Evolutionary conservation across 2,797 vertebrate species (phyloP).

Genomic region (Pangasius macronema): DNA sequence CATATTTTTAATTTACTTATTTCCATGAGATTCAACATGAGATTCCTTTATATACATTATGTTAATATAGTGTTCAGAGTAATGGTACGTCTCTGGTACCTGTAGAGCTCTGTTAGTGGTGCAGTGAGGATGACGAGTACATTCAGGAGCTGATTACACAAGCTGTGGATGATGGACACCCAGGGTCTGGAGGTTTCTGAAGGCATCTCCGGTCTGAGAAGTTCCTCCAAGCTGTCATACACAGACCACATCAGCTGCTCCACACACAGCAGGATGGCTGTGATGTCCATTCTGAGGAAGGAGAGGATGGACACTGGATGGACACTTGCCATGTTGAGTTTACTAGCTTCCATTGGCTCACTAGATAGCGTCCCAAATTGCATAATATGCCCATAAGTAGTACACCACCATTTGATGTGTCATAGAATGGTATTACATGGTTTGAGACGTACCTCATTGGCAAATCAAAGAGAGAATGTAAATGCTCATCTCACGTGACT

Average conservation of each 20-base stretch:
- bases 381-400: not conserved
- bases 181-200: constrained; percentile 67
- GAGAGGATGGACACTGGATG: not conserved
- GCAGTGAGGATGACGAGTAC: constrained; percentile 82
- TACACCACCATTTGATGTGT: not conserved
- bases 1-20: not conserved
- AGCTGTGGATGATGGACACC: constrained; percentile 82
- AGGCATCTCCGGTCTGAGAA: constrained; percentile 68
- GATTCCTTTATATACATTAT: not conserved
- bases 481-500: not conserved
- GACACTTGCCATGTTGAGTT: not conserved
- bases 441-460: not conserved
- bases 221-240: constrained; percentile 76
- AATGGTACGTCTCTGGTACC: constrained; percentile 66
- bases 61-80: not conserved
- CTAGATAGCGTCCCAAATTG: not conserved
- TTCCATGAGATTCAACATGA: not conserved
- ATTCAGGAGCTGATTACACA: constrained; percentile 86
- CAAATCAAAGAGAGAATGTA: not conserved
- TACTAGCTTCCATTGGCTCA: not conserved
- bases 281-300: constrained; percentile 83
- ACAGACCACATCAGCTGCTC: constrained; percentile 90
- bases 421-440: not conserved
- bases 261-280: constrained; percentile 83
- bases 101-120: constrained; percentile 80